A percentile compares a stretch with the other conserved stretches of the same genome.
These are phyloP conservation scores for Dasyornis broadbenti DNA, from an alignment of 2,113 vertebrate species.

Conservation along the genomic window DNA sequence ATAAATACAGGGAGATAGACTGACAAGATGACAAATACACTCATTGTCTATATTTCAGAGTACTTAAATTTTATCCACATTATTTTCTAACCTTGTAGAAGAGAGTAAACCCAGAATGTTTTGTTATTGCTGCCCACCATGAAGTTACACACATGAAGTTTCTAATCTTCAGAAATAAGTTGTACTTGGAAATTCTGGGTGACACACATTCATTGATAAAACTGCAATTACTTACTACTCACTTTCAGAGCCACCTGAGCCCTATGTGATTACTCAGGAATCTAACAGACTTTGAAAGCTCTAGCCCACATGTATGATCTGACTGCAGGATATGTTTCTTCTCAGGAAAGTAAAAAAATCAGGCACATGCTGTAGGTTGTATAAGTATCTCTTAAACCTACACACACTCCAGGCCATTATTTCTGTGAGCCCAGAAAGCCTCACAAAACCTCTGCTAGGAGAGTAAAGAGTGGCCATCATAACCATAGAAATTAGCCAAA, in stretches of 20 bases:
- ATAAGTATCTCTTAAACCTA: background rate
- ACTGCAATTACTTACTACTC: background rate
- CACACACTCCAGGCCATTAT: background rate
- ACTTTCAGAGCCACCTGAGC: background rate
- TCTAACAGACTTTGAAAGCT: background rate
- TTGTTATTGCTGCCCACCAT: background rate
- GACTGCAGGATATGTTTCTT: background rate
- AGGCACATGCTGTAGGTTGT: background rate
- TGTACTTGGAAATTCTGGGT: background rate
- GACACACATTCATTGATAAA: background rate
- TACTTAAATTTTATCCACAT: background rate
- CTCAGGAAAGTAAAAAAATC: background rate
- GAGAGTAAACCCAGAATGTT: background rate
- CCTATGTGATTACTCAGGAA: background rate
- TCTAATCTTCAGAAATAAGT: background rate
- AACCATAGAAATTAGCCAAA: background rate
- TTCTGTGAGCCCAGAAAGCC: background rate
- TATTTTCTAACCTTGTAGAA: background rate
- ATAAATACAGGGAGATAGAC: background rate
- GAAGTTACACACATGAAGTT: background rate
- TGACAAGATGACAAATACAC: background rate
- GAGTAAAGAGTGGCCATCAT: background rate
- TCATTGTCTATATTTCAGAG: background rate
- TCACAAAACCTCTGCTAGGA: background rate
- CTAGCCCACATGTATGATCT: background rate